phyloP scores from a whole-genome alignment of 2,888 invertebrate genomes.

The Drosophila anomelani region DNA sequence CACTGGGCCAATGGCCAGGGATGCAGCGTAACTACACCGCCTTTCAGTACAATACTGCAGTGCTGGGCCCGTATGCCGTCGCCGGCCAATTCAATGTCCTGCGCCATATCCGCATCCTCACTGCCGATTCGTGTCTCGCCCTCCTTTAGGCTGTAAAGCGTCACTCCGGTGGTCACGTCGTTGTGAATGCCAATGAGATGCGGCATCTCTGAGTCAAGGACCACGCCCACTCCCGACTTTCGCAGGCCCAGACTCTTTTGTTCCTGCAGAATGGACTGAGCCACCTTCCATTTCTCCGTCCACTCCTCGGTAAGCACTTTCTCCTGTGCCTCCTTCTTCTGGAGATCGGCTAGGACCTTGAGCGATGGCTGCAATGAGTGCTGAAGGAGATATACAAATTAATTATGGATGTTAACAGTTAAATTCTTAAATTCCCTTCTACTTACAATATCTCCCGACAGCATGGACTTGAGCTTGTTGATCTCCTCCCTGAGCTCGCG shows the following conservation, averaged over 20 bases:
- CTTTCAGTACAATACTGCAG: slow-evolving; percentile 89
- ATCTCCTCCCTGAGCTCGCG: slow-evolving; percentile 94
- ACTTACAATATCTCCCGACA: slow-evolving; percentile 88
- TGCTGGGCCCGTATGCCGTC: slow-evolving; percentile 92
- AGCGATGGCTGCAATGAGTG: slow-evolving; percentile 87
- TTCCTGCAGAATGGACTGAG: slow-evolving; percentile 94
- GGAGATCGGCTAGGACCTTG: slow-evolving; percentile 91
- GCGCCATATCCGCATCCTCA: slow-evolving; percentile 87
- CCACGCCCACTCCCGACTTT: slow-evolving; percentile 95
- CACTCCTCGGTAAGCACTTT: slow-evolving; percentile 95
- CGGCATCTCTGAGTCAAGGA: slow-evolving; percentile 95
- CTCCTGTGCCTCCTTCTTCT: slow-evolving; percentile 95
- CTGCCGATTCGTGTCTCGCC: slow-evolving; percentile 94
- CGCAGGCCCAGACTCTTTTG: slow-evolving; percentile 94
- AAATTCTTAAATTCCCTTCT: not conserved
- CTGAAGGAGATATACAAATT: slow-evolving; percentile 62
- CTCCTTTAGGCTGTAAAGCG: slow-evolving; percentile 95
- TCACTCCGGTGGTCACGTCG: slow-evolving; percentile 95
- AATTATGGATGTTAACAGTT: not conserved
- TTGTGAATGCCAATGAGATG: slow-evolving; percentile 97
- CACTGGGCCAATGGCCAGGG: slow-evolving; percentile 91
- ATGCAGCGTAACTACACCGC: slow-evolving; percentile 90
- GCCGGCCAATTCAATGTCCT: slow-evolving; percentile 92
- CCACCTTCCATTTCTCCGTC: slow-evolving; percentile 97
- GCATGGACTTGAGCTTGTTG: slow-evolving; percentile 90